phyloP scores from a whole-genome alignment of 1,140 invertebrate species.

The Drosophila trapezifrons region DNA sequence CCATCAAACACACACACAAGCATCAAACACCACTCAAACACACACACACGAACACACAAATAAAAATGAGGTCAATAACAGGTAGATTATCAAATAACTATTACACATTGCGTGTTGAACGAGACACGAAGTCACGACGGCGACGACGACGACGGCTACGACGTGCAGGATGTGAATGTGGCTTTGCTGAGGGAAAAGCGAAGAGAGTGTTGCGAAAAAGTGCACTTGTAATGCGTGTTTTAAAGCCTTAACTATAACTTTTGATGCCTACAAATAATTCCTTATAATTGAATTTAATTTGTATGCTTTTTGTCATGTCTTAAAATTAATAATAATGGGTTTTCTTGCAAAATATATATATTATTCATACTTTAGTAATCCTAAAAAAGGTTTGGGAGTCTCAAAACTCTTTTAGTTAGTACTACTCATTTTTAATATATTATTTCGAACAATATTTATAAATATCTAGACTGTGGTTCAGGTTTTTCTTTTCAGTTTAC shows the following conservation, averaged over 20 bases:
- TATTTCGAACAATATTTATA: neutral
- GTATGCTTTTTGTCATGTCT: neutral
- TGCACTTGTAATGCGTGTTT: neutral
- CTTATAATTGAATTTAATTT: neutral
- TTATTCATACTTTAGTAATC: too few relatives aligned
- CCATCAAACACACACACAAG: constrained; percentile 22
- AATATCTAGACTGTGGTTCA: neutral
- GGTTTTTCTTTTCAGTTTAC: neutral
- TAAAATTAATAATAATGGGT: too few relatives aligned
- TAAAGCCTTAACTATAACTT: neutral
- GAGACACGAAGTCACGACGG: constrained; percentile 31
- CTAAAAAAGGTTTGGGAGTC: too few relatives aligned
- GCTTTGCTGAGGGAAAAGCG: constrained; percentile 1
- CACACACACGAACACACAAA: constrained; percentile 39
- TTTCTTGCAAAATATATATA: too few relatives aligned
- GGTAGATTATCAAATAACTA: constrained; percentile 83
- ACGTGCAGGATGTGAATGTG: constrained; percentile 26
- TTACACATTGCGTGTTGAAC: constrained; percentile 56
- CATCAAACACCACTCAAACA: constrained; percentile 21
- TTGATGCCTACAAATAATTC: neutral
- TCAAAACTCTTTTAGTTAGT: too few relatives aligned
- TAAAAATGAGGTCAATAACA: constrained; percentile 82
- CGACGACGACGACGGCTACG: constrained; percentile 2
- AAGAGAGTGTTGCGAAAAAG: neutral
- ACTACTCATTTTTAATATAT: too few relatives aligned